Evolutionary conservation across 1,140 invertebrate genomes (phyloP).

Genomic region (Octopus sinensis): DNA sequence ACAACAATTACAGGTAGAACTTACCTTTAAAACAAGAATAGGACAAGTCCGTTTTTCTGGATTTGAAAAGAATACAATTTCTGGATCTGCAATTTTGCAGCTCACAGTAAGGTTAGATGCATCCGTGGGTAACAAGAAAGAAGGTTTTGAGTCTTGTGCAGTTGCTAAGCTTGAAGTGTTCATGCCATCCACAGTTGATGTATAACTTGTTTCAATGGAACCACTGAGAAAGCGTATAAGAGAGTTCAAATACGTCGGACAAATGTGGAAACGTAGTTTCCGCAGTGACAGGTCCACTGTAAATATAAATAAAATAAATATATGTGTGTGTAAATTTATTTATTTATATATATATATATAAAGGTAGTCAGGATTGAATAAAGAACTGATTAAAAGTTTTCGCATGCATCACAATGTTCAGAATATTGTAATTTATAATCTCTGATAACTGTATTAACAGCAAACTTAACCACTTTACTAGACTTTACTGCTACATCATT

Average conservation of each 20-base stretch:
- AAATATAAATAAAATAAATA: slow-evolving; percentile 26
- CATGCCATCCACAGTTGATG: background rate
- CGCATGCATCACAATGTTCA: too few relatives aligned
- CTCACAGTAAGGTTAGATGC: slow-evolving; percentile 35
- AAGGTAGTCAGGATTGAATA: too few relatives aligned
- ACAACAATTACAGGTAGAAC: background rate
- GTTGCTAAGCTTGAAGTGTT: slow-evolving; percentile 7
- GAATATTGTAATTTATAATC: too few relatives aligned
- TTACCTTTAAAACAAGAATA: slow-evolving; percentile 66
- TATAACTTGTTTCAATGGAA: slow-evolving; percentile 26
- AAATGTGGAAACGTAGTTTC: slow-evolving; percentile 70
- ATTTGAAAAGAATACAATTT: slow-evolving; percentile 75
- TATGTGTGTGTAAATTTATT: too few relatives aligned
- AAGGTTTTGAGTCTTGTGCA: background rate
- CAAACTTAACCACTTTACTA: too few relatives aligned
- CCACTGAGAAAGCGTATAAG: slow-evolving; percentile 63
- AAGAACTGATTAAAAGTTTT: too few relatives aligned
- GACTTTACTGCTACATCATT: too few relatives aligned
- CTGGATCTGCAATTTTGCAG: slow-evolving; percentile 67
- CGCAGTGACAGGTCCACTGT: slow-evolving; percentile 71
- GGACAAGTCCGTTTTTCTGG: slow-evolving; percentile 68
- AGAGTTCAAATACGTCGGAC: slow-evolving; percentile 70
- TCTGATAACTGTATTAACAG: too few relatives aligned
- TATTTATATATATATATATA: too few relatives aligned
- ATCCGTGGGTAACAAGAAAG: slow-evolving; percentile 12